A percentile compares a stretch with the other conserved stretches of the same genome.
Evolutionary conservation across 92 coral and sea anemone genomes (phyloP).

Genomic region (Parazoanthus atlanticus): DNA sequence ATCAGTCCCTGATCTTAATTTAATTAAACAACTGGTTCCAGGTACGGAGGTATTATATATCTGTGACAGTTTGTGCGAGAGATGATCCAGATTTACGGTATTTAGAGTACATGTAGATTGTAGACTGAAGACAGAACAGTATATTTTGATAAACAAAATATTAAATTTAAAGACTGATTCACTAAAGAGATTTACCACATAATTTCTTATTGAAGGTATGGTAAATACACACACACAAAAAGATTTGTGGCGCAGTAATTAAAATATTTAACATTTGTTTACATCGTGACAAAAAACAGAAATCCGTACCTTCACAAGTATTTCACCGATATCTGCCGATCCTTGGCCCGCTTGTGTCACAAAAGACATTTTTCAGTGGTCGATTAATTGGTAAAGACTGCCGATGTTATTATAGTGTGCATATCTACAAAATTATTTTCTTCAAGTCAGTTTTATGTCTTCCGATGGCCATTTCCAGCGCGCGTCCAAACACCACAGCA

Average conservation of each 20-base stretch:
- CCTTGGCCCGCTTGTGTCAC: slow-evolving; percentile 76
- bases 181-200: no score
- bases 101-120: no score
- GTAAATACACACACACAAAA: no score
- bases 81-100: no score
- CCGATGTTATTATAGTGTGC: neutral
- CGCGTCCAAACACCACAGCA: slow-evolving; percentile 31
- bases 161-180: no score
- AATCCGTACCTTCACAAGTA: slow-evolving; percentile 88
- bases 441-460: neutral
- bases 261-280: neutral
- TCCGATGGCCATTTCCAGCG: neutral
- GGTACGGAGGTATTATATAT: no score
- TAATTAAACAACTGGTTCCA: no score
- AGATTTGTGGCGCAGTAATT: neutral
- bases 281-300: neutral
- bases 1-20: no score
- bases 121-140: no score
- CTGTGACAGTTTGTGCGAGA: no score
- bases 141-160: no score
- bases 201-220: no score
- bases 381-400: neutral
- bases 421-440: neutral
- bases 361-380: slow-evolving; percentile 74
- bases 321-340: slow-evolving; percentile 90